Base-by-base conservation (phyloP, 2,888 invertebrate genomes). In the Nebria brevicollis region DNA sequence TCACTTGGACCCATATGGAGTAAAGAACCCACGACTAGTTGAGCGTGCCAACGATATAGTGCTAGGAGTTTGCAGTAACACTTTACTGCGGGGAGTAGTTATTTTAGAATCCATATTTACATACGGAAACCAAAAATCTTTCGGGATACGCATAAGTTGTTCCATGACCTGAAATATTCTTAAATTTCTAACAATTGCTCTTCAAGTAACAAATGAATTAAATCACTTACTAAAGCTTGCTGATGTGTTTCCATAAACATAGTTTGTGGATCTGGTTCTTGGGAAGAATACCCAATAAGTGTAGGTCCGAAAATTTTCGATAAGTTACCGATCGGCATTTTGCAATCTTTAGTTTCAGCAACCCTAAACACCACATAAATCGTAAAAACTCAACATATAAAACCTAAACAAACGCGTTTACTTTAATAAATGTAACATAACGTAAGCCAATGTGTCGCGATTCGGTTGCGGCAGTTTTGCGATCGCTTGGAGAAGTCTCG, bases 261-360 rank as follows among this genome's bases (percentile, higher is more conserved):
- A 75, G 93, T 93, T 5, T 92, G 91, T 20, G 94, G 92, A 84
- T 94, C 92, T 0, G 94, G 94, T 87, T 96, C 94, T 0, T 91
- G 89, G 0, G 93, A 93, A 13, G 96, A 96, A 87, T 95, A 97
- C 0, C 98, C 98, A 26, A 99, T 95, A 76, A 99, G 92, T 0
- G 98, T 98, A 1, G 98, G 98, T 0, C 96, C 98, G 89, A 99
- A 97, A 43, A 98, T 94, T 87, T 95, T 95, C 0, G 98, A 94
- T 85, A 99, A 90, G 90, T 98, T 98, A 84, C 93, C 93, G 26
- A 94, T 90, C 0, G 96, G 95, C 99, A 99, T 99, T 90, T 96
- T 96, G 84, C 97, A 96, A 76, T 95, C 96, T 0, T 93, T 92
- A 84, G 94, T 93, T 84, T 95, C 94, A 0, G 97, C 93, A 82